Base-by-base conservation (phyloP, 2,888 invertebrate species). In the Galerucella nymphaeae region DNA sequence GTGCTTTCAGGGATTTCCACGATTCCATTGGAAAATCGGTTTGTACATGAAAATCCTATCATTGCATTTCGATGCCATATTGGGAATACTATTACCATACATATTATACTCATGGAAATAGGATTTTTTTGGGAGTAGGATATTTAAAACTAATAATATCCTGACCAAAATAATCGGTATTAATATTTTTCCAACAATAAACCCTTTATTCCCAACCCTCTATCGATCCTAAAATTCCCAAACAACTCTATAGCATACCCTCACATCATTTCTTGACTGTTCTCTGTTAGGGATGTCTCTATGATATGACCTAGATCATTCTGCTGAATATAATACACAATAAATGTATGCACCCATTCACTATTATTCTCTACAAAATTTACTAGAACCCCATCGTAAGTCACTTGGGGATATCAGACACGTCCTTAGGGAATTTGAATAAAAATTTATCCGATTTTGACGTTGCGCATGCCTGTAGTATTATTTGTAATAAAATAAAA, bases 1-100 rank as follows among this genome's bases (percentile, higher is more conserved):
- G 77, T 76, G 78, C 79, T 79, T 76, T 79, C 75, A 76, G 76
- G 78, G 63, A 77, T 76, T 75, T 71, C 74, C 73, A 75, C 74
- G 30, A 55, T 69, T 70, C 63, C 62, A 45, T 61, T 61, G 61
- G 70, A 71, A 75, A 73, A 71, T 73, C 66, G 66, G 72, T 72
- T 57, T 58, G 61, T 64, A 76, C 72, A 72, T 48, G 76, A 68
- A 74, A 76, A 74, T 72, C 72, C 76, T 73, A 73, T 73, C 76
- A 72, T 55, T 65, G 66, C 11, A 50, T 62, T 71, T 8, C 42
- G 58, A 10, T 58, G 59, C 20, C 59, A 71, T 62, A 55, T 41
- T 53, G 61, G 61, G 23, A 50, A 42, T 61, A 50, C 55, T 9
- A 62, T 69, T 69, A 16, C 64, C 2, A 58, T 57, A 58, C 45